Evolutionary conservation across 1,140 invertebrate species (phyloP).

Genomic region (Temnothorax nylanderi): DNA sequence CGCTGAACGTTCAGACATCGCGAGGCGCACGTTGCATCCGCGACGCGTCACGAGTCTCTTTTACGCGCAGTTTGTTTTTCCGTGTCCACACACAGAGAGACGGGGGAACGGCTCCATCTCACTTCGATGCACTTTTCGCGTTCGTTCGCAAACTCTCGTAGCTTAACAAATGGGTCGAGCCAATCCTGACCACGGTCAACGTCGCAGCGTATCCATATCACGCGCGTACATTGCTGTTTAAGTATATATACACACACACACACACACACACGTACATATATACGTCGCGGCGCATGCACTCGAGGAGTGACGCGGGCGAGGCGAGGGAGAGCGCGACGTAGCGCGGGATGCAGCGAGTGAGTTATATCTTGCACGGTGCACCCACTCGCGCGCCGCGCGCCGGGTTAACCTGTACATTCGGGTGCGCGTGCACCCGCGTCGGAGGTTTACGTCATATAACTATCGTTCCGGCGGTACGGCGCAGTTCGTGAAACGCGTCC

Average conservation of each 20-base stretch:
- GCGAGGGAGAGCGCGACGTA: not conserved
- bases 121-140: constrained; percentile 31
- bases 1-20: not conserved
- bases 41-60: not conserved
- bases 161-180: constrained; percentile 69
- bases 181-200: constrained; percentile 75
- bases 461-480: not conserved
- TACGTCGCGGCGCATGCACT: constrained; percentile 30
- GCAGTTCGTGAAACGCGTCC: constrained; percentile 13
- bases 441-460: not conserved
- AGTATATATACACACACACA: constrained; percentile 1
- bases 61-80: not conserved
- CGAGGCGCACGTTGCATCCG: not conserved
- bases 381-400: constrained; percentile 29
- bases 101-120: not conserved
- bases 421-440: constrained; percentile 58
- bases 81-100: not conserved
- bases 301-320: not conserved
- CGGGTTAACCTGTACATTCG: constrained; percentile 57
- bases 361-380: constrained; percentile 48
- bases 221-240: constrained; percentile 53
- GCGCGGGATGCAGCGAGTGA: constrained; percentile 21
- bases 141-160: constrained; percentile 32
- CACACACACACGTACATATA: not conserved
- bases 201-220: constrained; percentile 48